Evolutionary conservation across 1,140 invertebrate species (phyloP).

Genomic region (Drosophila asahinai): DNA sequence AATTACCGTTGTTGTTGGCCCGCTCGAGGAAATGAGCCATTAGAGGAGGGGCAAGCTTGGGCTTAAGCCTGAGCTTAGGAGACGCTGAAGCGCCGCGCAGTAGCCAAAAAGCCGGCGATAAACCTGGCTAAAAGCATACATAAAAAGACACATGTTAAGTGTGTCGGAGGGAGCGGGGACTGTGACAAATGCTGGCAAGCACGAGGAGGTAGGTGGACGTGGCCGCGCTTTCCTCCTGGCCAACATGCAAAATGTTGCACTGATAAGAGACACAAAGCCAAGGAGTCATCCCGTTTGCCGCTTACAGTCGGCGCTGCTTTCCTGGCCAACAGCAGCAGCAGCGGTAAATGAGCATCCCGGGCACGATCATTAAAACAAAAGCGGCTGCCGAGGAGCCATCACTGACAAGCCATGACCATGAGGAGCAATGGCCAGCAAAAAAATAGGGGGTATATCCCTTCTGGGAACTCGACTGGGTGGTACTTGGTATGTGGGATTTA

Average conservation of each 20-base stretch:
- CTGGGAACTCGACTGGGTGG: not conserved
- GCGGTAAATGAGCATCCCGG: conserved; percentile 70
- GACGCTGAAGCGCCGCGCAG: conserved; percentile 61
- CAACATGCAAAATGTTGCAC: conserved; percentile 81
- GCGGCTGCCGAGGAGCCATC: conserved; percentile 64
- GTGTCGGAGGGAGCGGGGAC: conserved; percentile 37
- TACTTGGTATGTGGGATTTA: not conserved
- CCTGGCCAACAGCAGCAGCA: conserved; percentile 42
- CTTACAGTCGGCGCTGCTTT: conserved; percentile 24
- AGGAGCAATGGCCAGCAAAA: conserved; percentile 50
- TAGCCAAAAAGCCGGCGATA: conserved; percentile 70
- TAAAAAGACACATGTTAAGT: conserved; percentile 83
- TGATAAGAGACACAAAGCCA: conserved; percentile 74
- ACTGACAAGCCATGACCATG: conserved; percentile 79
- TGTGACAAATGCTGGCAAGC: conserved; percentile 73
- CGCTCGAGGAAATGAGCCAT: conserved; percentile 79
- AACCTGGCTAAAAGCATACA: conserved; percentile 81
- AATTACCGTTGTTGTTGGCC: conserved; percentile 77
- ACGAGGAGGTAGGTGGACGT: conserved; percentile 60
- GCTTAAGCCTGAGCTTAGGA: not conserved
- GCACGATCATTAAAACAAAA: conserved; percentile 84
- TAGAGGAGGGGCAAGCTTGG: conserved; percentile 62
- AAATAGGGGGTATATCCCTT: not conserved
- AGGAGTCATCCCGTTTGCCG: conserved; percentile 71
- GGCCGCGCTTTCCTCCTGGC: conserved; percentile 40